Base-by-base conservation (phyloP, 2,888 invertebrate genomes). In the Malthinus flaveolus region DNA sequence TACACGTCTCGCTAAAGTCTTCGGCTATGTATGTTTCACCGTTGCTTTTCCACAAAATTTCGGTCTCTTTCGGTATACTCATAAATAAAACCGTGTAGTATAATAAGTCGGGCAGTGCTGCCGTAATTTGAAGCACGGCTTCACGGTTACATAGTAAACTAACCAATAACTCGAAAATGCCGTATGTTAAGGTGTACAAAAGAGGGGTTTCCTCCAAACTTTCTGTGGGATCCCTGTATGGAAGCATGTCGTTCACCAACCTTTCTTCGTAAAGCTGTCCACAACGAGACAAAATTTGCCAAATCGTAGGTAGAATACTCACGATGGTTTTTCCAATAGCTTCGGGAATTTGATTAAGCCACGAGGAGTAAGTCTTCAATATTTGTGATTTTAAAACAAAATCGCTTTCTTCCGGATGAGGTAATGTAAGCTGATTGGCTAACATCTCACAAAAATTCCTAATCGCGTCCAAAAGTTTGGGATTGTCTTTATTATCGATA, bases 221-320 rank as follows among this genome's bases (percentile, higher is more conserved):
- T 56, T 65, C 63, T 9, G 44, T 45, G 5, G 55, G 53, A 49
- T 65, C 65, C 9, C 59, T 36, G 45, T 61, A 56, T 7, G 56
- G 57, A 9, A 47, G 36, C 11, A 49, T 56, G 44, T 56, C 58
- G 15, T 59, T 55, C 32, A 50, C 56, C 31, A 66, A 51, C 47
- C 62, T 53, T 36, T 61, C 52, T n/a, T 63, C 48, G 42, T 59
- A 66, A 35, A 60, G 59, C 7, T 47, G 35, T 13, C 60, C 62
- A 45, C 66, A 66, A 2, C 50, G 59, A 7, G 36, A 53, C 13
- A 66, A 56, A 32, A 64, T 64, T 45, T 64, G 53, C 66, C 66
- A 66, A 15, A 64, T 57, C 13, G 51, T 59, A 1, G 64, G 62
- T 6, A 66, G 55, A 10, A 59, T 51, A 7, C 53, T 60, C 7